Percentiles rank a stretch among this genome's conserved stretches.
These are phyloP conservation scores for Crocuta crocuta DNA, from an alignment of 2,113 vertebrate genomes.

Conservation along the genomic window DNA sequence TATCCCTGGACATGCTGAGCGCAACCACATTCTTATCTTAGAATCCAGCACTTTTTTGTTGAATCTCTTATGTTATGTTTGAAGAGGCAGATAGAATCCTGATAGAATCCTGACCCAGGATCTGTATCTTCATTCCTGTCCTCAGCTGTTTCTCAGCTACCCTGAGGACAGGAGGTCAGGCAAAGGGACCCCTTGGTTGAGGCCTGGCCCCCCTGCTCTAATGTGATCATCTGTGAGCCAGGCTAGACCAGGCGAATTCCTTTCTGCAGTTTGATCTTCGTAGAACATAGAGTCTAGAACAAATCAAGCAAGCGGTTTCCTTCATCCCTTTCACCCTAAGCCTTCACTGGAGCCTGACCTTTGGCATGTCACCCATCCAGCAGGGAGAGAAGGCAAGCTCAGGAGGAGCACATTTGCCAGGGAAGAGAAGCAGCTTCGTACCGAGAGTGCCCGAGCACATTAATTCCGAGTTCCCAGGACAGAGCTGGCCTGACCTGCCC, in stretches of 20 bases:
- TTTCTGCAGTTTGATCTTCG: not conserved
- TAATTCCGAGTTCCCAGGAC: not conserved
- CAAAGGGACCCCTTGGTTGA: not conserved
- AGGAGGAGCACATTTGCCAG: not conserved
- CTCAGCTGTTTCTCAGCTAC: not conserved
- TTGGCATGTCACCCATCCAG: not conserved
- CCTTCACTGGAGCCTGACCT: not conserved
- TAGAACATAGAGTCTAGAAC: not conserved
- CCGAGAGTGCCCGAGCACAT: rapidly evolving
- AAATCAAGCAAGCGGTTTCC: not conserved
- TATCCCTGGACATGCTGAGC: not conserved
- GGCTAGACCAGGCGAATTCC: not conserved
- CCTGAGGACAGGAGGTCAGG: not conserved
- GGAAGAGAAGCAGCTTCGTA: not conserved
- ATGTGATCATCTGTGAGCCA: not conserved
- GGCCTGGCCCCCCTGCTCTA: rapidly evolving
- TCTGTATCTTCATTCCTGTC: not conserved
- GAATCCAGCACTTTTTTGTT: not conserved
- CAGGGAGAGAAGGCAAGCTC: not conserved
- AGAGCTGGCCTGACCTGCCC: not conserved
- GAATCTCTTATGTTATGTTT: not conserved
- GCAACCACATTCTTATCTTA: not conserved
- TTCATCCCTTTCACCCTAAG: not conserved
- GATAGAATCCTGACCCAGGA: not conserved
- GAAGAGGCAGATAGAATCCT: not conserved